Base-by-base conservation (phyloP, 2,113 vertebrate species). In the Buteo buteo region DNA sequence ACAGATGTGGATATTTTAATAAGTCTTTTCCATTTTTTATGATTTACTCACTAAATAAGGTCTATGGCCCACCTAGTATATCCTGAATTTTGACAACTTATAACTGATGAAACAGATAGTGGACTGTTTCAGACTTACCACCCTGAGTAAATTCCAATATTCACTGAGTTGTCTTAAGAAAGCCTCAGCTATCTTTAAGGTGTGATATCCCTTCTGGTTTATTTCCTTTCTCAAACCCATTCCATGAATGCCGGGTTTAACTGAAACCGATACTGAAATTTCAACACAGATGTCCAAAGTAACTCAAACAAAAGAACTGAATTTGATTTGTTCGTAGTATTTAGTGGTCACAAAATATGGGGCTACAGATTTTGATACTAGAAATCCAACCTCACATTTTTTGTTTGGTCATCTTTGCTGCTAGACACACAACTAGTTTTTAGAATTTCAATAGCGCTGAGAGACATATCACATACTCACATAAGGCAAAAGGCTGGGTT, bases 401-500 rank as follows among this genome's bases (percentile, higher is more conserved):
- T 29, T 20, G 9, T 59, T 73, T 32, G 6, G 19, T 42, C 11
- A 74, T 42, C 59, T 74, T 86, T 55, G 38, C 62, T 89, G 36
- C 52, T 31, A 59, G 32, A 86, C 16, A 61, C 21, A 65, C 16
- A 42, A 50, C 6, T 78, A 7, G 72, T 13, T 16, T 94, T 67
- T n/a, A 32, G 91, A 91, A 28, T 32, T 84, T 18, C 32, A 18
- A 8, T 6, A 40, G 61, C 29, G 50, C 22, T 61, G 24, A 90
- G 32, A 91, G 22, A 44, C 13, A 24, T 14, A 26, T 29, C 58
- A 32, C 32, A 91, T 94, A 99, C 99, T 98, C 97, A 99, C 99
- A 31, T 99, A 99, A 98, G 99, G 99, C 98, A 99, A 96, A 95
- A 99, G 99, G 98, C 99, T 99, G 88, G 99, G 99, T 84, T 99